These are phyloP conservation scores for Macrophya annulata DNA, from an alignment of 2,888 invertebrate genomes.

Conservation along the genomic window DNA sequence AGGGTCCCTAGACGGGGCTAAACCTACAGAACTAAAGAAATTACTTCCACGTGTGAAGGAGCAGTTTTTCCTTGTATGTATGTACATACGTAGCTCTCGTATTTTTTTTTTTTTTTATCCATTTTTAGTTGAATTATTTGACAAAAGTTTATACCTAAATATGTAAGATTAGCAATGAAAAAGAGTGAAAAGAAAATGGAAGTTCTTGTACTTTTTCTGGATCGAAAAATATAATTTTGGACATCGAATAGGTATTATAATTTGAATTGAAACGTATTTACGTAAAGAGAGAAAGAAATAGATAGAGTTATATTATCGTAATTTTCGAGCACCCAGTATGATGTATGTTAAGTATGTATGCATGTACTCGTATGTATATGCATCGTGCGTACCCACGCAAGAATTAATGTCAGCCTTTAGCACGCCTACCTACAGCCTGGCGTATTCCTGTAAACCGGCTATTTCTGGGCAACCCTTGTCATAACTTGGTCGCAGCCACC, in stretches of 20 bases:
- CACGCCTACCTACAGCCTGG: constrained; percentile 44
- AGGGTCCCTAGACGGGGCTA: not conserved
- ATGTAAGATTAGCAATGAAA: no score
- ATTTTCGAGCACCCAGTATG: constrained; percentile 21
- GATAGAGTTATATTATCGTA: not conserved
- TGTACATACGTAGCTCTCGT: no score
- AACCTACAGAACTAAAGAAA: not conserved
- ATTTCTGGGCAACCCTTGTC: constrained; percentile 56
- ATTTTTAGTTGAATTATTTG: not conserved
- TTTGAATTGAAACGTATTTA: not conserved
- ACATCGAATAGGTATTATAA: not conserved
- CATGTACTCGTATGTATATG: not conserved
- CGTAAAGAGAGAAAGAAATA: not conserved
- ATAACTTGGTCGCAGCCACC: constrained; percentile 54
- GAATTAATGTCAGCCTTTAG: constrained; percentile 48
- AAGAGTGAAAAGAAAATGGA: no score
- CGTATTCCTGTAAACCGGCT: constrained; percentile 55
- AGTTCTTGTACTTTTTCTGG: no score
- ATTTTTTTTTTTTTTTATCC: not conserved
- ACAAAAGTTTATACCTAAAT: not conserved
- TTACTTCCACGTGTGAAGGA: constrained; percentile 26
- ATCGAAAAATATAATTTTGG: not conserved
- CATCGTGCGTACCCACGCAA: constrained; percentile 20
- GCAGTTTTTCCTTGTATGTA: no score
- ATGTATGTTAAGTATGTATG: constrained; percentile 3